Base-by-base conservation (phyloP, 2,888 invertebrate species). In the Agrotis segetum region DNA sequence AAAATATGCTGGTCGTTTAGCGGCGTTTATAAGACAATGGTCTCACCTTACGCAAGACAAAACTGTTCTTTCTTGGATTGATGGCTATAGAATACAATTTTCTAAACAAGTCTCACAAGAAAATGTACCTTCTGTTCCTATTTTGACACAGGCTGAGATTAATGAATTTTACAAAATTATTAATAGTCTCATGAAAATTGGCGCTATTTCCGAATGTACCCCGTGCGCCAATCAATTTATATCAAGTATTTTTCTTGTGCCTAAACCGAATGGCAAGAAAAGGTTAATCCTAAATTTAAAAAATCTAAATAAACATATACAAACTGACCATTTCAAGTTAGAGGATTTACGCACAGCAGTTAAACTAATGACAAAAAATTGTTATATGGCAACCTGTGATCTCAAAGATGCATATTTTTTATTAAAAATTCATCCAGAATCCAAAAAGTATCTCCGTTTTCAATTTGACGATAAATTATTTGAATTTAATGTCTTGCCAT, bases 211-310 rank as follows among this genome's bases (percentile, higher is more conserved):
- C 49, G n/a, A n/a, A 49, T 49, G 49, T 11, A n/a, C 49, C 9
- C 49, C 49, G n/a, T 49, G 49, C n/a, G 49, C n/a, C n/a, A 49
- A 49, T n/a, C 49, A 49, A 49, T 49, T 49, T n/a, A 49, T 49
- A 7, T 49, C 49, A n/a, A 49, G 49, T 49, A n/a, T 49, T 49
- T 49, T 49, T n/a, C n/a, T 49, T n/a, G n/a, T n/a, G n/a, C 49
- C 49, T n/a, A 49, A 49, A 49, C 49, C 49, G n/a, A 49, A 49
- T 9, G 49, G 49, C n/a, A n/a, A 49, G 9, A 49, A n/a, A n/a
- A 49, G 49, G n/a, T 49, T 49, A 3, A 49, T 49, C n/a, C 49
- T 49, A n/a, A 49, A 49, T n/a, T n/a, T 49, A 49, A 49, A 49
- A 9, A 49, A n/a, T n/a, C 49, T 49, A 49, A 49, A 49, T 49